Base-by-base conservation (phyloP, 2,113 vertebrate genomes). In the Pachyramphus minor region DNA sequence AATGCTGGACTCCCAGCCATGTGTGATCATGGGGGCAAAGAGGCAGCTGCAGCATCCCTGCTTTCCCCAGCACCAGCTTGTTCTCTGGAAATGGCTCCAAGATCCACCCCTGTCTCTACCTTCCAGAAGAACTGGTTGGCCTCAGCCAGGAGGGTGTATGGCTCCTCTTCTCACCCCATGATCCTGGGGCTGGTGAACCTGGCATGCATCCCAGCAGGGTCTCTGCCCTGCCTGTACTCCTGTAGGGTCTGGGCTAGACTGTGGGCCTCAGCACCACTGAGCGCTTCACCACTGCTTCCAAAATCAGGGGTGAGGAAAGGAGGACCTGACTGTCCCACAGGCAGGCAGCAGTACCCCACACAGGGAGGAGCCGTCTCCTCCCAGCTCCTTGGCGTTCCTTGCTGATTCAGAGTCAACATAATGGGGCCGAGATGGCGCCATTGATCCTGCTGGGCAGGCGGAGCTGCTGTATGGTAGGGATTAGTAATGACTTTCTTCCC, bases 341-440 rank as follows among this genome's bases (percentile, higher is more conserved):
- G 64, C 69, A 91, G 71, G 62, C 58, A 77, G 42, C 50, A 59
- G 71, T 72, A 47, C 74, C 76, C 86, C 71, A 71, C 77, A 71
- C 14, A 91, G 89, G 90, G 95, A 89, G 93, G 92, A 93, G 92
- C 45, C 89, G 60, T 94, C 72, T 89, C 68, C 94, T 90, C 84
- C 79, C 56, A 83, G 68, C 58, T 88, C 84, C 58, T 50, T 58
- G 90, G 93, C 73, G 39, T 77, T 94, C 66, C 79, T 91, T 7
- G 6, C 87, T 96, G 87, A 95, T 95, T 90, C 84, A 80, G 67
- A 92, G 86, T 95, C 87, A 93, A 96, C 93, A 92, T 92, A 92
- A 96, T 94, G 75, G 84, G 86, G 67, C 87, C 6, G 67, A 91
- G 89, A 87, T 92, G 95, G 93, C 81, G 91, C 95, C 95, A 63